Conservation (phyloP, 2,113 vertebrate genomes). For the Sturnira hondurensis region DNA sequence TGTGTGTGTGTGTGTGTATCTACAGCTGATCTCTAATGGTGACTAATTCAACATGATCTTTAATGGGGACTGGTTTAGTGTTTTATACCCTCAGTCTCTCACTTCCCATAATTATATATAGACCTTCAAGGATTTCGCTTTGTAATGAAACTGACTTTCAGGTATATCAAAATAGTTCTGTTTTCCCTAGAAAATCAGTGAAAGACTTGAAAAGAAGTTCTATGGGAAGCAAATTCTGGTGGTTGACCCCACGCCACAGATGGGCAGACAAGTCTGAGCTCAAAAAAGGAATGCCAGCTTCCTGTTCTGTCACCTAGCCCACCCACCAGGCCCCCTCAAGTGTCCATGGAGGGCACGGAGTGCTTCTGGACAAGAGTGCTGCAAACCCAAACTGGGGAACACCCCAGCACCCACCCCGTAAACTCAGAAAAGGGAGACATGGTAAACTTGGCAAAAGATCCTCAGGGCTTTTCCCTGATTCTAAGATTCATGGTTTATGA, state of each 20-base stretch:
- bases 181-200: neutral
- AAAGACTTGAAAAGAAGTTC: neutral
- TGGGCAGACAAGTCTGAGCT: neutral
- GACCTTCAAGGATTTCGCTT: neutral
- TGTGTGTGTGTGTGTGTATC: rapidly evolving
- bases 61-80: neutral
- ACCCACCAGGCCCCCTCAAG: neutral
- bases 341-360: neutral
- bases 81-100: neutral
- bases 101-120: neutral
- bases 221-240: neutral
- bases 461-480: neutral
- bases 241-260: neutral
- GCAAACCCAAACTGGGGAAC: neutral
- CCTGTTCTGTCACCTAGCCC: neutral
- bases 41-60: neutral
- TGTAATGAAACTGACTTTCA: neutral
- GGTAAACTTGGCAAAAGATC: neutral
- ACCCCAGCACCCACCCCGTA: neutral
- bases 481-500: neutral
- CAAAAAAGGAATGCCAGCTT: neutral
- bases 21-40: neutral
- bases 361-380: neutral
- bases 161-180: neutral
- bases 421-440: neutral